Conservation (phyloP, 2,113 vertebrate species). For the Athene noctua region DNA sequence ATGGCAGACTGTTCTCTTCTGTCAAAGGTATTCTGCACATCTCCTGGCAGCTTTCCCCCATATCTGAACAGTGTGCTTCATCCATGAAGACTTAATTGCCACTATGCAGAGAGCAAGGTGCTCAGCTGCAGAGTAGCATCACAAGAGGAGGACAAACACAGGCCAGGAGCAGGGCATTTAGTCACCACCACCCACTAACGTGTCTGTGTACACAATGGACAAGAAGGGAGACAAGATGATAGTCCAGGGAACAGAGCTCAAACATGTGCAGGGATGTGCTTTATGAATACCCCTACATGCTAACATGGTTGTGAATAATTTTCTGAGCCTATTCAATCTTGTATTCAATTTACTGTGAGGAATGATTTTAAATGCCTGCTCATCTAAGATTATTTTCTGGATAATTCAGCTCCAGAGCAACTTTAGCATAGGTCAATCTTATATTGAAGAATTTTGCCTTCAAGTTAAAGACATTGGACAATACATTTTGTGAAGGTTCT, state of each 20-base stretch:
- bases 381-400: background rate
- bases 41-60: accelerated
- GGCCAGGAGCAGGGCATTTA: background rate
- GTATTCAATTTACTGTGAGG: background rate
- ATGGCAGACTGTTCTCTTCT: background rate
- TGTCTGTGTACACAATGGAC: background rate
- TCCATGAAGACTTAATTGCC: background rate
- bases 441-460: background rate
- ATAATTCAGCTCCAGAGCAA: background rate
- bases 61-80: background rate
- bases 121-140: background rate
- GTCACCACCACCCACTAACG: background rate
- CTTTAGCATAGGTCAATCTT: background rate
- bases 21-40: background rate
- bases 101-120: background rate
- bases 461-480: background rate
- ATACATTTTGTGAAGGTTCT: background rate
- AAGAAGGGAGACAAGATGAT: background rate
- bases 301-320: background rate
- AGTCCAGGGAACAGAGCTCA: background rate
- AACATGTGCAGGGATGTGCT: background rate
- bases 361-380: background rate
- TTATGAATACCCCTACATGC: background rate
- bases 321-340: background rate
- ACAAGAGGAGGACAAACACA: background rate